Evolutionary conservation across 2,113 vertebrate genomes (phyloP).

Genomic region (Barnardius zonarius): DNA sequence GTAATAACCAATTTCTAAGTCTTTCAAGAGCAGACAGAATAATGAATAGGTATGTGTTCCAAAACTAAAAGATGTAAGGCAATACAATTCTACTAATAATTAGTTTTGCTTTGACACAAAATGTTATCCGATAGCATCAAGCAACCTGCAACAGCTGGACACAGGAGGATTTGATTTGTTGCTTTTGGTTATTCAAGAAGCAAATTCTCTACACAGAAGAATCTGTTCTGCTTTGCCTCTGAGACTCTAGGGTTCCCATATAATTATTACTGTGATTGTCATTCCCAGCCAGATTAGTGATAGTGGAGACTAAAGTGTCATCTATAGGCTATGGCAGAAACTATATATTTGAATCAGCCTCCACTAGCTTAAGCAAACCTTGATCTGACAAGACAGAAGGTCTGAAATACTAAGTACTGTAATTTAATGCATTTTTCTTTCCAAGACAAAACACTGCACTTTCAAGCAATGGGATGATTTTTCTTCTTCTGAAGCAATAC

Average conservation of each 20-base stretch:
- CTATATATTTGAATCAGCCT: not conserved
- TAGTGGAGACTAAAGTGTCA: not conserved
- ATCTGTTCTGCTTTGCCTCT: not conserved
- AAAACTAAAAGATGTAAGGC: not conserved
- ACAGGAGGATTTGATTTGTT: not conserved
- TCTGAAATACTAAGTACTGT: conserved; percentile 2
- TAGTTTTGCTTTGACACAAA: conserved; percentile 14
- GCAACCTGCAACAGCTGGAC: not conserved
- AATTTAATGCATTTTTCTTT: not conserved
- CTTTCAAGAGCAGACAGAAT: conserved; percentile 14
- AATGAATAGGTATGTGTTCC: conserved; percentile 43
- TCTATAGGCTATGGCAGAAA: not conserved
- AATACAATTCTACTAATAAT: not conserved
- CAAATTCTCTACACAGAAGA: not conserved
- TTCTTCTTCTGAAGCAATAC: not conserved
- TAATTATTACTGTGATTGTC: not conserved
- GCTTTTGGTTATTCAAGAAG: not conserved
- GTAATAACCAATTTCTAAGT: conserved; percentile 1
- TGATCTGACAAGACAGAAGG: not conserved
- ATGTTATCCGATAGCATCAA: not conserved
- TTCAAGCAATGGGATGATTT: conserved; percentile 7
- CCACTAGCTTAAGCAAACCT: not conserved
- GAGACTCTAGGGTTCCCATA: not conserved
- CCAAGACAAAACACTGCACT: not conserved
- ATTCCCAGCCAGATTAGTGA: not conserved